Evolutionary conservation across 35 echinoderm and acorn worm genomes (phyloP).

Genomic region (Strongylocentrotus purpuratus): DNA sequence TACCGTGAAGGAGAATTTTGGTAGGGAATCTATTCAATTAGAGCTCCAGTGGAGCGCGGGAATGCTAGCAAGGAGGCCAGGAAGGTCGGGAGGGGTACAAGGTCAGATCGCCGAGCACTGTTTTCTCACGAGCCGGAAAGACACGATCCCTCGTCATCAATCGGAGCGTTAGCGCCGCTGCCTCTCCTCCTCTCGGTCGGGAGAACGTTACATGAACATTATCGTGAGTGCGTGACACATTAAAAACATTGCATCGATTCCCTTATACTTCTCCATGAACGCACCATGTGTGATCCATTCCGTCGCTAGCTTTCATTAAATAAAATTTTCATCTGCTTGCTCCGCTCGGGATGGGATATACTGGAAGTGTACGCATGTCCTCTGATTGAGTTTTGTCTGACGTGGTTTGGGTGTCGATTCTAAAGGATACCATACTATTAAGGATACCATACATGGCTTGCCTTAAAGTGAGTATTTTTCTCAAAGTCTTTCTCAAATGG

Average conservation of each 20-base stretch:
- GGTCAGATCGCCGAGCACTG: neutral
- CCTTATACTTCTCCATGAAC: neutral
- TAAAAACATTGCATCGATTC: conserved; percentile 5
- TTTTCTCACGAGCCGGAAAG: neutral
- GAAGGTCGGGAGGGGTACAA: neutral
- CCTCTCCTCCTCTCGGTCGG: neutral
- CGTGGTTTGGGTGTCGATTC: neutral
- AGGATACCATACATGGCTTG: conserved; percentile 16
- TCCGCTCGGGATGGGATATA: neutral
- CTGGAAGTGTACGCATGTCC: neutral
- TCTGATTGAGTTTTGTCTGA: neutral
- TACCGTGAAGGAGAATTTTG: neutral
- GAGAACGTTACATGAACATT: neutral
- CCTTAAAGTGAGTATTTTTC: neutral
- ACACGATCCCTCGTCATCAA: neutral
- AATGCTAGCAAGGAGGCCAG: neutral
- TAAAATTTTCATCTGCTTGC: neutral
- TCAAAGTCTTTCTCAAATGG: no score
- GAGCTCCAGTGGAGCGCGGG: neutral
- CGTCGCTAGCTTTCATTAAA: neutral
- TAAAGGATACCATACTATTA: neutral
- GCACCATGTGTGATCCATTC: neutral
- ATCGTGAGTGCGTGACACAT: neutral
- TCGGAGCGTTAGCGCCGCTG: neutral
- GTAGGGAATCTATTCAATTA: neutral